A percentile compares a stretch with the other conserved stretches of the same genome.
phyloP scores from a whole-genome alignment of 2,113 vertebrate species.

The Kryptolebias marmoratus region DNA sequence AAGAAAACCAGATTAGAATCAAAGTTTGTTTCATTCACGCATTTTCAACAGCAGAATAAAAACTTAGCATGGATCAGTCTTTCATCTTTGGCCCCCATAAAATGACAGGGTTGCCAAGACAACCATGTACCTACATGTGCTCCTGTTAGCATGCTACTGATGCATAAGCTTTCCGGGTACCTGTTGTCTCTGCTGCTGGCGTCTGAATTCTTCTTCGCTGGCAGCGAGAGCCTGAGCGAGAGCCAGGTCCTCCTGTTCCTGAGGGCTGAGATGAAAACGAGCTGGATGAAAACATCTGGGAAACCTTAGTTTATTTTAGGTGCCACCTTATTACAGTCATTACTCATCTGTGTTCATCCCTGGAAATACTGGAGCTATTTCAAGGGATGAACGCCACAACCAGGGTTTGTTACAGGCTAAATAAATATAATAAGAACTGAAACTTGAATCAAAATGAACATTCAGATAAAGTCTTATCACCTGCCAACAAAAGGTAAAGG shows the following conservation, averaged over 20 bases:
- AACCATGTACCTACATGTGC: conserved; percentile 70
- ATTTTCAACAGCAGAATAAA: neutral
- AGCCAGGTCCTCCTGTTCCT: conserved; percentile 95
- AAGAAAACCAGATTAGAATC: conserved; percentile 27
- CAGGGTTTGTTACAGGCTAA: no score
- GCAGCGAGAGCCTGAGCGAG: conserved; percentile 93
- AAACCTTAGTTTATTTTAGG: neutral
- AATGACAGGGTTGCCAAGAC: conserved; percentile 19
- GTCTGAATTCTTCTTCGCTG: conserved; percentile 91
- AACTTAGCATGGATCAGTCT: neutral
- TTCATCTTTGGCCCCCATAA: conserved; percentile 10
- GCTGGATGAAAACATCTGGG: neutral
- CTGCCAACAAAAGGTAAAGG: no score
- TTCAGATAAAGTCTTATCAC: no score
- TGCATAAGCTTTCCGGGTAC: conserved; percentile 80
- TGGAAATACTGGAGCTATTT: no score
- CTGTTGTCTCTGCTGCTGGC: conserved; percentile 87
- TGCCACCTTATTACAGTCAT: neutral
- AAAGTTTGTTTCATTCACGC: neutral
- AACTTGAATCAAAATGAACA: no score
- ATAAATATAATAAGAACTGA: no score
- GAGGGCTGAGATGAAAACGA: conserved; percentile 81
- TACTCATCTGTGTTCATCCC: no score
- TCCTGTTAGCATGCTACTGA: conserved; percentile 78
- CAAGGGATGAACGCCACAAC: no score